A percentile compares a stretch with the other conserved stretches of the same genome.
Conservation (phyloP, 2,888 invertebrate species). For the Ochlodes sylvanus region DNA sequence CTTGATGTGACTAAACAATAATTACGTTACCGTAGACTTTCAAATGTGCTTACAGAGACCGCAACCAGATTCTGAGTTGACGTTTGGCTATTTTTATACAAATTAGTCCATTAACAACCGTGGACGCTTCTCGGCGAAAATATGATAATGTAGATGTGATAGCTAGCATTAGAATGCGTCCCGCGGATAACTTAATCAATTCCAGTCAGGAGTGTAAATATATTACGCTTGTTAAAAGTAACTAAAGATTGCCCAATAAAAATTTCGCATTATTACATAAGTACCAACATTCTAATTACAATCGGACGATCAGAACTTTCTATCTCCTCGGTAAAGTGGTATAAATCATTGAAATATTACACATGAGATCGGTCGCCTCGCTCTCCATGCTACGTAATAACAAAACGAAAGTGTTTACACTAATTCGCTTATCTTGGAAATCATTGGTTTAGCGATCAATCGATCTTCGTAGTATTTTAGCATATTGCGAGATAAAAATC, state of each 20-base stretch:
- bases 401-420: slow-evolving; percentile 37
- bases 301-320: slow-evolving; percentile 42
- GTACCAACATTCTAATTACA: slow-evolving; percentile 37
- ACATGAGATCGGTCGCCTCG: slow-evolving; percentile 28
- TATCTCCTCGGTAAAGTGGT: slow-evolving; percentile 37
- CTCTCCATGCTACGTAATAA: slow-evolving; percentile 35
- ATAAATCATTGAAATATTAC: slow-evolving; percentile 37
- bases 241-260: slow-evolving; percentile 1
- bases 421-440: slow-evolving; percentile 34
- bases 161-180: not conserved
- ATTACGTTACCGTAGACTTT: slow-evolving; percentile 1
- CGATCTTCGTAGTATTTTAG: slow-evolving; percentile 12
- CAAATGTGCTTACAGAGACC: not conserved
- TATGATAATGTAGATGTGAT: slow-evolving; percentile 9
- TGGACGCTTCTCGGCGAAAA: not conserved
- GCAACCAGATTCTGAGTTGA: not conserved
- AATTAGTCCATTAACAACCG: slow-evolving; percentile 13
- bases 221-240: slow-evolving; percentile 6
- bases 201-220: not conserved
- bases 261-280: slow-evolving; percentile 28
- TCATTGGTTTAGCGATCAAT: slow-evolving; percentile 25
- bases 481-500: not conserved
- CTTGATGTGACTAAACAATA: slow-evolving; percentile 5
- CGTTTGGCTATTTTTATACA: slow-evolving; percentile 5
- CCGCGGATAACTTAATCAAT: slow-evolving; percentile 15